These are phyloP conservation scores for Paragorgia papillata DNA, from an alignment of 92 coral and sea anemone genomes.

Conservation along the genomic window DNA sequence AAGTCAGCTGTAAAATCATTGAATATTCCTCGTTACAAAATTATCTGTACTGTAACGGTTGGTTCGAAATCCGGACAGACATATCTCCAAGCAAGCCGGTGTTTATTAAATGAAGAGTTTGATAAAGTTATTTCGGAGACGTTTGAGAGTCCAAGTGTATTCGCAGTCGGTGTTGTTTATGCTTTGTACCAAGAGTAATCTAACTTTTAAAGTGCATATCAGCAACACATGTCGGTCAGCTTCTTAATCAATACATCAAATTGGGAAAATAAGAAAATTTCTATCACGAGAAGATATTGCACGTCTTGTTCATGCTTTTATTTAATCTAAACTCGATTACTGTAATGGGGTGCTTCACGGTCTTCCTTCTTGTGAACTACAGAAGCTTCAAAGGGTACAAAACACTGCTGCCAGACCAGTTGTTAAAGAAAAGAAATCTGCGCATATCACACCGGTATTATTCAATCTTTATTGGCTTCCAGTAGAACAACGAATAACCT, in stretches of 20 bases:
- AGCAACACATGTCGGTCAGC: no score
- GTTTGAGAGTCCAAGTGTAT: slow-evolving; percentile 28
- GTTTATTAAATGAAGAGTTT: slow-evolving; percentile 3
- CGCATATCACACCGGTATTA: neutral
- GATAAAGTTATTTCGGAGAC: slow-evolving; percentile 23
- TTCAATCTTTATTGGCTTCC: no score
- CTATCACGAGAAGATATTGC: no score
- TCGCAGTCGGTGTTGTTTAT: slow-evolving; percentile 26
- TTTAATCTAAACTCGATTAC: neutral
- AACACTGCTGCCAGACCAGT: neutral
- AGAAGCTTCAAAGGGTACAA: neutral
- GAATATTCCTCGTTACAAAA: slow-evolving; percentile 26
- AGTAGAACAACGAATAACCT: neutral
- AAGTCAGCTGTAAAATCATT: slow-evolving; percentile 9
- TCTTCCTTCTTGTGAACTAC: neutral
- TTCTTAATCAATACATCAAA: no score
- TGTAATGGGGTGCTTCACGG: neutral
- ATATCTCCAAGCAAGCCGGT: slow-evolving; percentile 23
- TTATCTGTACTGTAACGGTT: slow-evolving; percentile 12
- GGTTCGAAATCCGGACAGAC: slow-evolving; percentile 28
- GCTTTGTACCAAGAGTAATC: slow-evolving; percentile 33
- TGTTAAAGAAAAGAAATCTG: neutral
- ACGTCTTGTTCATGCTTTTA: neutral
- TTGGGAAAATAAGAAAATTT: no score
- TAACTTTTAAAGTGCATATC: no score